A percentile compares a stretch with the other conserved stretches of the same genome.
Conservation (phyloP, 2,797 vertebrate genomes). For the Pangasius macronema region DNA sequence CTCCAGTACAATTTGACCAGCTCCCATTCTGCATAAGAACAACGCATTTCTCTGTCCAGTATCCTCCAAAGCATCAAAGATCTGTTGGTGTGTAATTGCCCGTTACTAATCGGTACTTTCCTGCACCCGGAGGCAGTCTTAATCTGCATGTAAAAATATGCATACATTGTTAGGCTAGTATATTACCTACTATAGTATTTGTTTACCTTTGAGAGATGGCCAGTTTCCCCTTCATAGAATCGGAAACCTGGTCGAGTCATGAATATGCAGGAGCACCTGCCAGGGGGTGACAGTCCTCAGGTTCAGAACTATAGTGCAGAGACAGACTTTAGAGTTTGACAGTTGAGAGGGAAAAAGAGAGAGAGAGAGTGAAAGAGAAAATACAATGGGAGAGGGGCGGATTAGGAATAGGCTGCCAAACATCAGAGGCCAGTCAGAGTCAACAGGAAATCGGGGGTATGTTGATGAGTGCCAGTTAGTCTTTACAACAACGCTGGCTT, state of each 20-base stretch:
- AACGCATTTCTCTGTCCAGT: conserved; percentile 20
- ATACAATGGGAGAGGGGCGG: background rate
- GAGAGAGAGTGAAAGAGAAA: background rate
- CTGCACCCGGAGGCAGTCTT: conserved; percentile 40
- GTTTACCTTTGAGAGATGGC: conserved; percentile 64
- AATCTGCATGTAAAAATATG: conserved; percentile 44
- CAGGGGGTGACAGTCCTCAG: conserved; percentile 66
- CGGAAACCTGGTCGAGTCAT: conserved; percentile 62
- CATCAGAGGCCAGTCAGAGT: conserved; percentile 11
- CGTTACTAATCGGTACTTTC: conserved; percentile 40
- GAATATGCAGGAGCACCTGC: conserved; percentile 81
- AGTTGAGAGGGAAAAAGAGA: conserved; percentile 35
- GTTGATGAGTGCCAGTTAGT: background rate
- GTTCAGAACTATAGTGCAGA: conserved; percentile 60
- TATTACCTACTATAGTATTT: conserved; percentile 61
- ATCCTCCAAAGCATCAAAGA: background rate
- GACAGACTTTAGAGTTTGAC: conserved; percentile 65
- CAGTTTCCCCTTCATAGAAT: conserved; percentile 66
- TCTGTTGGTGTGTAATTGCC: conserved; percentile 23
- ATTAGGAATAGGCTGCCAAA: conserved; percentile 25
- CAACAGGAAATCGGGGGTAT: conserved; percentile 30
- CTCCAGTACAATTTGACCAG: background rate
- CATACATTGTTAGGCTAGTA: conserved; percentile 47
- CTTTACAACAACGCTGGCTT: background rate
- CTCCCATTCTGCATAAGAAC: background rate